Evolutionary conservation across 2,797 vertebrate species (phyloP).

Genomic region (Argentina silus): DNA sequence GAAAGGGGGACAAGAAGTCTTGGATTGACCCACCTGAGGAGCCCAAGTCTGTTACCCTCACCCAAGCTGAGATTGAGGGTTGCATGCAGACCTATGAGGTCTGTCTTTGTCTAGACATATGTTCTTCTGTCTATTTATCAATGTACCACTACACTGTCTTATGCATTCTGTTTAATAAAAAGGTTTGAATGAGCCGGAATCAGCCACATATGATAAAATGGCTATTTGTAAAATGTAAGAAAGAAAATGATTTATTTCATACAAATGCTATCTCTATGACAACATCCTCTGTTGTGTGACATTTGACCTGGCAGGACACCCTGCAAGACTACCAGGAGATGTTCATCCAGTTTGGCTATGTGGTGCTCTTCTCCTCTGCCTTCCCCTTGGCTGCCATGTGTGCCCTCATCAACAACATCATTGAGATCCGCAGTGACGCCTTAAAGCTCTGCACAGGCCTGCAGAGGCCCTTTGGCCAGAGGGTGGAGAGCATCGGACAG

Average conservation of each 20-base stretch:
- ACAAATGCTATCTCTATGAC: not conserved
- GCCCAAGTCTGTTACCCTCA: slow-evolving; percentile 76
- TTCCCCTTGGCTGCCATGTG: slow-evolving; percentile 94
- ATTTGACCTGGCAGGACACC: slow-evolving; percentile 82
- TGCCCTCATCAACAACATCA: slow-evolving; percentile 93
- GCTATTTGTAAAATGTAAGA: not conserved
- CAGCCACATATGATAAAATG: too few relatives aligned
- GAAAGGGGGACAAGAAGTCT: slow-evolving; percentile 76
- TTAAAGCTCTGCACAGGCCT: slow-evolving; percentile 93
- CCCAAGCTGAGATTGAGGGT: slow-evolving; percentile 92
- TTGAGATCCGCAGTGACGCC: slow-evolving; percentile 94
- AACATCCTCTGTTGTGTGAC: not conserved
- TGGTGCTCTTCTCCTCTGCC: slow-evolving; percentile 95
- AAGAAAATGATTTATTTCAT: not conserved
- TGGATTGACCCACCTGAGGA: slow-evolving; percentile 93
- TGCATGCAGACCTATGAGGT: slow-evolving; percentile 96
- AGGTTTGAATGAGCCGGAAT: too few relatives aligned
- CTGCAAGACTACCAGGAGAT: slow-evolving; percentile 98
- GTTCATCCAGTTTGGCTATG: slow-evolving; percentile 97
- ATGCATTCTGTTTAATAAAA: not conserved
- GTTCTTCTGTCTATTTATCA: not conserved
- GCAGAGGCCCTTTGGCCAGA: slow-evolving; percentile 91
- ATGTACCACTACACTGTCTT: not conserved
- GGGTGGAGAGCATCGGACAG: slow-evolving; percentile 92
- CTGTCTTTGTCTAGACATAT: slow-evolving; percentile 11